These are phyloP conservation scores for Ciconia boyciana DNA, from an alignment of 2,113 vertebrate genomes.

Conservation along the genomic window DNA sequence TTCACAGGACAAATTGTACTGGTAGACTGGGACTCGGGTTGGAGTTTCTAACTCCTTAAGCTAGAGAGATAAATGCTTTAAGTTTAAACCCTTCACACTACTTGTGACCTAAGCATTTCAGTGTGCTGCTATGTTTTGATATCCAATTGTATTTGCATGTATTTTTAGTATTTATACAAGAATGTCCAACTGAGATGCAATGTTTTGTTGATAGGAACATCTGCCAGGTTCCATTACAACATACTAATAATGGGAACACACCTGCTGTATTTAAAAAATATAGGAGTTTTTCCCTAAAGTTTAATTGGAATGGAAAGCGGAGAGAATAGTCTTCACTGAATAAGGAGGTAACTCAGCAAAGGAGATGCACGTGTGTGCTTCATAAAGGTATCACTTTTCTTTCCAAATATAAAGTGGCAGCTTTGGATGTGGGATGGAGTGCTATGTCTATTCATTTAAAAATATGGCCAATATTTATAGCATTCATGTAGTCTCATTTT, in stretches of 20 bases:
- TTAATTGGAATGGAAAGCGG: not conserved
- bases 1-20: not conserved
- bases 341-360: not conserved
- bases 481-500: not conserved
- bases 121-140: not conserved
- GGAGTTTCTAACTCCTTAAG: not conserved
- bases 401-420: conserved; percentile 32
- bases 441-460: conserved; percentile 13
- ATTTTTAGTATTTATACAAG: not conserved
- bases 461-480: conserved; percentile 38
- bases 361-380: not conserved
- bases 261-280: not conserved
- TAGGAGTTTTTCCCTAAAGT: not conserved
- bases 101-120: not conserved
- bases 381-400: conserved; percentile 19
- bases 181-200: not conserved
- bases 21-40: not conserved
- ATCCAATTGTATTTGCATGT: not conserved
- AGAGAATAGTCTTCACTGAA: not conserved
- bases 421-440: conserved; percentile 40
- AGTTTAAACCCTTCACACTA: not conserved
- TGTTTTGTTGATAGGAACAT: not conserved
- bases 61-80: not conserved
- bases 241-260: not conserved
- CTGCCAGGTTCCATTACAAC: not conserved